Percentiles rank a stretch among this genome's conserved stretches.
Evolutionary conservation across 2,888 invertebrate species (phyloP).

Genomic region (Eilema caniola): DNA sequence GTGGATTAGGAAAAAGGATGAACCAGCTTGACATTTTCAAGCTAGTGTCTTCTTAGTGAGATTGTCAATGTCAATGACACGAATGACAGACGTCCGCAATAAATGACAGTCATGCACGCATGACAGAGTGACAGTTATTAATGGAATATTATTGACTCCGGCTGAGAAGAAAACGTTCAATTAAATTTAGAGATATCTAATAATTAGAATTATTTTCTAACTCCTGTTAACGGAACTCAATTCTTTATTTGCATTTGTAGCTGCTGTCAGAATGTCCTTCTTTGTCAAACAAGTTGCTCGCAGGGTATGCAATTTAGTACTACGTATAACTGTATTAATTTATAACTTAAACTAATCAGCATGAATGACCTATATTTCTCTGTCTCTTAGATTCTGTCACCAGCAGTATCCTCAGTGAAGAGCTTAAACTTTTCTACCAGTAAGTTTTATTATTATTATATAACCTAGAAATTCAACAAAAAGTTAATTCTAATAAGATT

Average conservation of each 20-base stretch:
- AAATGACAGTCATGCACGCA: too few species aligned
- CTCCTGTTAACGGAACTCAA: neutral
- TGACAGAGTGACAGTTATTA: too few species aligned
- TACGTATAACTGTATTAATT: neutral
- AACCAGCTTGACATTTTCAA: too few species aligned
- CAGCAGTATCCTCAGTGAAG: conserved; percentile 63
- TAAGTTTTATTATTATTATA: conserved; percentile 64
- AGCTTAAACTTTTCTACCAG: conserved; percentile 73
- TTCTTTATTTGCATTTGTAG: too few species aligned
- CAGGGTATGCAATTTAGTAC: conserved; percentile 58
- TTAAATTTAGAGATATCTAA: neutral
- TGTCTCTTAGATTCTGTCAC: conserved; percentile 62
- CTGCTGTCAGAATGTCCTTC: conserved; percentile 65
- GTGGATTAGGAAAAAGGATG: too few species aligned
- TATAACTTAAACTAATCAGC: neutral
- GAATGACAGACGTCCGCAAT: too few species aligned
- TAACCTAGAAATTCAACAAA: conserved; percentile 42
- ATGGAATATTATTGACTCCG: too few species aligned
- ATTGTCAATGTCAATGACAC: too few species aligned
- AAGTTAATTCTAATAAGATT: neutral
- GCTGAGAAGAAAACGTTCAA: neutral
- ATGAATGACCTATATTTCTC: conserved; percentile 17
- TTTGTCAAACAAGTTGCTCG: conserved; percentile 67
- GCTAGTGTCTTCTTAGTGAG: too few species aligned
- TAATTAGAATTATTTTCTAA: neutral